Evolutionary conservation across 92 coral and sea anemone genomes (phyloP).

Genomic region (Epizoanthus ramosus): DNA sequence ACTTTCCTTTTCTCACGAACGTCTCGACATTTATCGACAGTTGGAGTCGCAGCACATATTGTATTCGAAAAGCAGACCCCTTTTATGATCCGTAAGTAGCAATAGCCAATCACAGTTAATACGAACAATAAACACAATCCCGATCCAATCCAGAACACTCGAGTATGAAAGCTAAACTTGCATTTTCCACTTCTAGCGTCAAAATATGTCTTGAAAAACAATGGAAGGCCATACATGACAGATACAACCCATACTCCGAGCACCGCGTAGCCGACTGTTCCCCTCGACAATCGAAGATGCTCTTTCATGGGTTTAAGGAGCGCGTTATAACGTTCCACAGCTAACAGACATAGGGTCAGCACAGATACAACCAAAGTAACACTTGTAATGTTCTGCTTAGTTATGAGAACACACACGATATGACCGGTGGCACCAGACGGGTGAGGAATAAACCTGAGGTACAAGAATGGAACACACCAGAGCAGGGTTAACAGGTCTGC

Average conservation of each 20-base stretch:
- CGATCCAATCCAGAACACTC: slow-evolving; percentile 56
- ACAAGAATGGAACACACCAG: slow-evolving; percentile 49
- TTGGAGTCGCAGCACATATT: slow-evolving; percentile 27
- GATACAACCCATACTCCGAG: slow-evolving; percentile 51
- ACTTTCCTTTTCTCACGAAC: slow-evolving; percentile 49
- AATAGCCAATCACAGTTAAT: slow-evolving; percentile 52
- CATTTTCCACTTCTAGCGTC: slow-evolving; percentile 41
- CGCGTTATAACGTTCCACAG: slow-evolving; percentile 67
- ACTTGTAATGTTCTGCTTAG: slow-evolving; percentile 55
- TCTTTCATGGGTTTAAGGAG: slow-evolving; percentile 60
- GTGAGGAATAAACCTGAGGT: slow-evolving; percentile 43
- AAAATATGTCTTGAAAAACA: slow-evolving; percentile 57
- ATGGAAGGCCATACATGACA: slow-evolving; percentile 46
- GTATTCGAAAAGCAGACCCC: slow-evolving; percentile 43
- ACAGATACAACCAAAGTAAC: slow-evolving; percentile 58
- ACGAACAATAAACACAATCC: slow-evolving; percentile 44
- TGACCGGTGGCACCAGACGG: slow-evolving; percentile 52
- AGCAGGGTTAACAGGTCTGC: slow-evolving; percentile 63
- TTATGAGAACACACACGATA: slow-evolving; percentile 50
- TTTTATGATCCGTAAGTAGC: slow-evolving; percentile 56
- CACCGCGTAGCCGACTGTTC: slow-evolving; percentile 53
- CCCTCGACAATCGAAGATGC: slow-evolving; percentile 51
- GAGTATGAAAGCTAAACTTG: slow-evolving; percentile 50
- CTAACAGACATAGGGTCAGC: slow-evolving; percentile 59
- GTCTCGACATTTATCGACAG: slow-evolving; percentile 18